phyloP scores from a whole-genome alignment of 2,797 vertebrate species.

The Psittacula echo region DNA sequence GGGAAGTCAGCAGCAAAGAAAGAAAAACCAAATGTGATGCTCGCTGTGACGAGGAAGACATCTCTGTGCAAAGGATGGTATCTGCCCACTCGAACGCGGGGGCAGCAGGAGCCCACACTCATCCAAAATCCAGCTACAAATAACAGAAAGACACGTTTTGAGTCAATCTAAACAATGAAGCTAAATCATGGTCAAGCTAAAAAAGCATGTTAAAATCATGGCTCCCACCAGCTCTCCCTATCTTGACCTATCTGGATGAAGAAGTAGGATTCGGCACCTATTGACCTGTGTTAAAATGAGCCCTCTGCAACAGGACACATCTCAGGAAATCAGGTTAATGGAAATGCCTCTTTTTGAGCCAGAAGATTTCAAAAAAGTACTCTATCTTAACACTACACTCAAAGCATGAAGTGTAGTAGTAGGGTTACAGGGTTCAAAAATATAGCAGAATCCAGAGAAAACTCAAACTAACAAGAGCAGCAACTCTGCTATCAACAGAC shows the following conservation, averaged over 20 bases:
- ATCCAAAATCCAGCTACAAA: neutral
- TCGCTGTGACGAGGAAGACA: neutral
- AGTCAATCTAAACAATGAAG: neutral
- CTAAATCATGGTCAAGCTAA: accelerated
- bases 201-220: neutral
- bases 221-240: neutral
- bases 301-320: neutral
- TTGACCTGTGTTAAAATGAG: neutral
- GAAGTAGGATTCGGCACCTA: neutral
- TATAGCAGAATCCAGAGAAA: neutral
- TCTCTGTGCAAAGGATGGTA: neutral
- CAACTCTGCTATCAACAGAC: neutral
- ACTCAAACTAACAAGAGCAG: neutral
- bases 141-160: neutral
- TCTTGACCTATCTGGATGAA: neutral
- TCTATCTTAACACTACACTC: neutral
- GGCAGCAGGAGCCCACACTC: accelerated
- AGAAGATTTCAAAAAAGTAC: neutral
- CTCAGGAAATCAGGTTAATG: neutral
- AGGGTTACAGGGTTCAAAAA: neutral
- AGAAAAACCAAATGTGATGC: accelerated
- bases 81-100: accelerated
- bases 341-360: neutral
- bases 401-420: neutral
- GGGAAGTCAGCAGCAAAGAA: neutral